These are phyloP conservation scores for Dysmachus trigonus DNA, from an alignment of 2,888 invertebrate genomes.

Conservation along the genomic window DNA sequence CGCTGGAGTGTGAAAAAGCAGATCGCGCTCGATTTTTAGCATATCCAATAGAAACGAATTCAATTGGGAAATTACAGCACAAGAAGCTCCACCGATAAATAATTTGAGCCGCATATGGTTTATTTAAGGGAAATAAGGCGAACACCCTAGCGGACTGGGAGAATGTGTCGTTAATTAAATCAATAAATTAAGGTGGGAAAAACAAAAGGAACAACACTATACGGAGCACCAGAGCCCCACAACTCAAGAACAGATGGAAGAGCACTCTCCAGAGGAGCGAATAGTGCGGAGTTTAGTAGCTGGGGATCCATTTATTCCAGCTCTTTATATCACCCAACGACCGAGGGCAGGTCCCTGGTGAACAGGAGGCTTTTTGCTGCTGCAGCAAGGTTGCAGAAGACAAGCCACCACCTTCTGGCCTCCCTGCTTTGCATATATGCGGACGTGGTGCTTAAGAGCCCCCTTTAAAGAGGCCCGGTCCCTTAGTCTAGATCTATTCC, in stretches of 20 bases:
- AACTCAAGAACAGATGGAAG: constrained; percentile 25
- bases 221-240: background rate
- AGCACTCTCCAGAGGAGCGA: background rate
- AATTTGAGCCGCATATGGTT: background rate
- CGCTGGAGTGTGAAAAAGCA: constrained; percentile 11
- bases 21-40: background rate
- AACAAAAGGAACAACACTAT: background rate
- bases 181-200: constrained; percentile 21
- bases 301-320: constrained; percentile 19
- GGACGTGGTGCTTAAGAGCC: constrained; percentile 5
- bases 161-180: constrained; percentile 30
- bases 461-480: background rate
- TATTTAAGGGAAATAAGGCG: constrained; percentile 16
- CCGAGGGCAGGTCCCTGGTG: background rate
- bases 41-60: constrained; percentile 12
- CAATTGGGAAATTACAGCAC: constrained; percentile 34
- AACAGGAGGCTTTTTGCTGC: constrained; percentile 8
- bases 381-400: constrained; percentile 14
- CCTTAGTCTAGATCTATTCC: background rate
- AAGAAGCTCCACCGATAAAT: background rate
- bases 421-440: background rate
- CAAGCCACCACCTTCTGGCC: constrained; percentile 3
- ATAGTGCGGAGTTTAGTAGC: constrained; percentile 16
- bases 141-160: background rate
- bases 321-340: constrained; percentile 22